phyloP scores from a whole-genome alignment of 2,113 vertebrate species.

The Python bivittatus region DNA sequence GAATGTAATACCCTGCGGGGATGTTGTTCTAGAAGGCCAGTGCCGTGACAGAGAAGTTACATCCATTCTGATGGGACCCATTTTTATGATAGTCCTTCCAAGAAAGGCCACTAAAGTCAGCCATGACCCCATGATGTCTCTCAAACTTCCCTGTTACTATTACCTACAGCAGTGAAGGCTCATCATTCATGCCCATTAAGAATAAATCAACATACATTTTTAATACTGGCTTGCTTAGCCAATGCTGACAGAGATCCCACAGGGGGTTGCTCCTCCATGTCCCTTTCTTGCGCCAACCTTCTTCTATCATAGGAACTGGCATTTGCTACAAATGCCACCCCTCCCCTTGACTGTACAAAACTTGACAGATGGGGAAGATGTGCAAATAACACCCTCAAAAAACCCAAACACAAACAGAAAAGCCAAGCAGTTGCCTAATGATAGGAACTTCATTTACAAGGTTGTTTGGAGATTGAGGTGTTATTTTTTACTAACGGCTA shows the following conservation, averaged over 20 bases:
- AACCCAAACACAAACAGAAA: constrained; percentile 28
- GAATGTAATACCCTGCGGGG: not conserved
- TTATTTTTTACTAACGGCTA: constrained; percentile 45
- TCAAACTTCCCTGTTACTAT: not conserved
- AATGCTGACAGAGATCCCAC: no score
- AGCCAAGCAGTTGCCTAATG: constrained; percentile 8
- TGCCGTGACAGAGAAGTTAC: not conserved
- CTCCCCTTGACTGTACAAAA: constrained; percentile 4
- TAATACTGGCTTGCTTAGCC: not conserved
- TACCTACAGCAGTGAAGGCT: not conserved
- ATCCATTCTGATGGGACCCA: not conserved
- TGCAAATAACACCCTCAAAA: constrained; percentile 15
- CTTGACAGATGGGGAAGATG: not conserved
- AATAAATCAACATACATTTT: not conserved
- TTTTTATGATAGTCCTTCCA: not conserved
- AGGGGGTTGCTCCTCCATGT: not conserved
- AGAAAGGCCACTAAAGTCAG: not conserved
- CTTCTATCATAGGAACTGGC: no score
- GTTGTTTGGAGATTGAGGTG: constrained; percentile 32
- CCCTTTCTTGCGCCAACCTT: not conserved
- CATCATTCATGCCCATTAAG: not conserved
- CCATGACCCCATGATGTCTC: not conserved
- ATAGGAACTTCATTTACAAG: constrained; percentile 27
- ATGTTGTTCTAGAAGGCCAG: not conserved
- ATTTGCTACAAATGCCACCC: not conserved